A percentile compares a stretch with the other conserved stretches of the same genome.
Evolutionary conservation across 2,113 vertebrate species (phyloP).

Genomic region (Macaca mulatta): DNA sequence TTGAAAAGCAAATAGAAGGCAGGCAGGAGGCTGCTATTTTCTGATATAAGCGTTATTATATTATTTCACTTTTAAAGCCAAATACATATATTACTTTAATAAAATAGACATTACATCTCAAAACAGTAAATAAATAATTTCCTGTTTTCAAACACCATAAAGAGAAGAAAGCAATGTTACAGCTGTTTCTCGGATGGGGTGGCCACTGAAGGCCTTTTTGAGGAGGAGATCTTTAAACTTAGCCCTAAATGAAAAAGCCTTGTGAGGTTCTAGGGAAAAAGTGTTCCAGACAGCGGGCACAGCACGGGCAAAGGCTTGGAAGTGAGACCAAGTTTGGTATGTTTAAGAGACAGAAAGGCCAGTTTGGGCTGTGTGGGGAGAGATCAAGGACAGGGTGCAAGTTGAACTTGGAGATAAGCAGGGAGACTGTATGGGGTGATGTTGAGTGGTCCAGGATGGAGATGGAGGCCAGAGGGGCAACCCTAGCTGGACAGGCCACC

Average conservation of each 20-base stretch:
- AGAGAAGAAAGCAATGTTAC: background rate
- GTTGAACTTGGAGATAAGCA: background rate
- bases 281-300: background rate
- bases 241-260: background rate
- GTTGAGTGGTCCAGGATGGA: accelerated
- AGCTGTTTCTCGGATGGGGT: background rate
- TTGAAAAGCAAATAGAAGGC: too few relatives aligned
- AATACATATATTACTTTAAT: background rate
- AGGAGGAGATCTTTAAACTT: background rate
- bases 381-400: background rate
- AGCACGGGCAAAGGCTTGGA: background rate
- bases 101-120: background rate
- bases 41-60: background rate
- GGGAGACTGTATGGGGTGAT: accelerated
- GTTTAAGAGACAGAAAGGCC: background rate
- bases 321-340: background rate
- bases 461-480: too few relatives aligned
- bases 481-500: background rate
- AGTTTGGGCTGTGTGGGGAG: background rate
- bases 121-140: background rate
- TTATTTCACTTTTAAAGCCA: slow-evolving; percentile 3
- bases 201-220: background rate
- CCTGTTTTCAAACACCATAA: background rate
- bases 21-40: background rate
- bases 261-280: background rate